A percentile compares a stretch with the other conserved stretches of the same genome.
Conservation (phyloP, 2,797 vertebrate species). For the Tokudaia muenninki region DNA sequence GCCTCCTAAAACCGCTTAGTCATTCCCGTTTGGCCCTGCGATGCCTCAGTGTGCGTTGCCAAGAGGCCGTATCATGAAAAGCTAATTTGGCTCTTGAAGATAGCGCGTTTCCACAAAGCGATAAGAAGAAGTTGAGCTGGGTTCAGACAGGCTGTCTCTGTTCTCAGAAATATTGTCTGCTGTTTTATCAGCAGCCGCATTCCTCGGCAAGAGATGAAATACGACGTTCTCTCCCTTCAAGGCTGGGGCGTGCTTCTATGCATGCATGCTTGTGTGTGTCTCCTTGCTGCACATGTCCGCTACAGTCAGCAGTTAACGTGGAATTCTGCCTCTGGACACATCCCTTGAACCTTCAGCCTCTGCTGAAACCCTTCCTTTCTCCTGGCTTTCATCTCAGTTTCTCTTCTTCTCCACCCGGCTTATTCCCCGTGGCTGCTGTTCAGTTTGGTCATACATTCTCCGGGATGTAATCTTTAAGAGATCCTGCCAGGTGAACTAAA, state of each 20-base stretch:
- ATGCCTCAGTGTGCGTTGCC: conserved; percentile 75
- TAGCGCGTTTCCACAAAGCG: conserved; percentile 70
- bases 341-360: not conserved
- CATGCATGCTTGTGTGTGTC: not conserved
- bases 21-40: conserved; percentile 78
- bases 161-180: conserved; percentile 86
- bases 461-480: conserved; percentile 8
- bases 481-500: conserved; percentile 64
- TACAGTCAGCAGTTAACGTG: conserved; percentile 67
- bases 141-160: conserved; percentile 86
- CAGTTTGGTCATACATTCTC: conserved; percentile 34
- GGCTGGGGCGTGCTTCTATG: not conserved
- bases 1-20: conserved; percentile 73
- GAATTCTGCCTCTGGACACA: not conserved
- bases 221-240: conserved; percentile 55
- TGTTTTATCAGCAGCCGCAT: conserved; percentile 84
- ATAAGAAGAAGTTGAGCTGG: conserved; percentile 83
- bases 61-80: conserved; percentile 83
- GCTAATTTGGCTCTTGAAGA: conserved; percentile 82
- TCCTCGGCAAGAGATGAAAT: conserved; percentile 81
- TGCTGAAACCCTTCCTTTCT: not conserved
- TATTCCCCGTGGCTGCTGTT: not conserved
- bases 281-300: conserved; percentile 66
- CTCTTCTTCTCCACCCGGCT: not conserved
- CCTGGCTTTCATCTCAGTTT: not conserved